phyloP scores from a whole-genome alignment of 2,888 invertebrate species.

The Pammene fasciana region DNA sequence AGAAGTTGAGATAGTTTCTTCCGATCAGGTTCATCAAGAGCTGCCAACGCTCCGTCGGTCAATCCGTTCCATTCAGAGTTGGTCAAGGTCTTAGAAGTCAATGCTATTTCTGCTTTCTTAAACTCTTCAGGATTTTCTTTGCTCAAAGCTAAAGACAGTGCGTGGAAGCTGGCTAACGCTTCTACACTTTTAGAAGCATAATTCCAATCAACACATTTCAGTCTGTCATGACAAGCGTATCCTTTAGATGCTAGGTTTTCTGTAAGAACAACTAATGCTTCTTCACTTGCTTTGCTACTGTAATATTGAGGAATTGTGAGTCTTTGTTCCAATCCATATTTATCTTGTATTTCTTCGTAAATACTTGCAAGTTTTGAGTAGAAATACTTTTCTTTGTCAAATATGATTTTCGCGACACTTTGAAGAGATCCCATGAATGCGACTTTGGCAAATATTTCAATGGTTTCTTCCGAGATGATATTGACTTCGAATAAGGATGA shows the following conservation, averaged over 20 bases:
- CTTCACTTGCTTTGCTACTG: background rate
- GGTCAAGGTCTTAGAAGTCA: background rate
- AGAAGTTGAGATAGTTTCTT: constrained; percentile 3
- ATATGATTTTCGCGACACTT: no score
- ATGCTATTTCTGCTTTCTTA: background rate
- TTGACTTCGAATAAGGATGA: no score
- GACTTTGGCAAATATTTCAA: no score
- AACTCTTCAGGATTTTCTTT: constrained; percentile 19
- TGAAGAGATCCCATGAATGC: no score
- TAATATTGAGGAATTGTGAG: no score
- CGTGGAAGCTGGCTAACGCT: constrained; percentile 27
- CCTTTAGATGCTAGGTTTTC: constrained; percentile 20
- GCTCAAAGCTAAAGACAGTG: constrained; percentile 13
- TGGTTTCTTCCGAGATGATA: no score
- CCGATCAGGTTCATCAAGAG: constrained; percentile 14
- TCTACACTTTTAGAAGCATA: constrained; percentile 25
- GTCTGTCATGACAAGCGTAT: background rate
- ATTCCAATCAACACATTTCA: constrained; percentile 11
- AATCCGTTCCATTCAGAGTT: background rate
- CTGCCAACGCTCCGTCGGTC: constrained; percentile 16
- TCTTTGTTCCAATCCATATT: no score
- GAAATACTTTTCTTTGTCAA: no score
- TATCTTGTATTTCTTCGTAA: no score
- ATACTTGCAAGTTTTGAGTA: no score
- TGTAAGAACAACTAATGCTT: background rate